Base-by-base conservation (phyloP, 2,888 invertebrate species). In the Aquatica leii region DNA sequence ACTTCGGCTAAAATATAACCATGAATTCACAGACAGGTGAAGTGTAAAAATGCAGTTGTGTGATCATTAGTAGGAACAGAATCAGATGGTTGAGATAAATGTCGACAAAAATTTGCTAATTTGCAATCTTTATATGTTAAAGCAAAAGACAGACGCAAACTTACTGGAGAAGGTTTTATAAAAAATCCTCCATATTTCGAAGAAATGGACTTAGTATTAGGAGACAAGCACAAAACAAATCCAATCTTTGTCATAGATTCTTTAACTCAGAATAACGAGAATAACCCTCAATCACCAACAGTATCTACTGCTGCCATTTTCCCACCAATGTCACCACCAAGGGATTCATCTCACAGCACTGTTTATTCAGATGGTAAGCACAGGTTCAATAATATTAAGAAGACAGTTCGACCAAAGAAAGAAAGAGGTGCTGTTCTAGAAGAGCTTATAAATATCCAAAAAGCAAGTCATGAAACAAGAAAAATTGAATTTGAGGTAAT, bases 111-210 rank as follows among this genome's bases (percentile, higher is more conserved):
- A 50, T 31, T 50, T 24, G 49, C 49, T 3, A 50, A 50, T 50
- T 14, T 50, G 24, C 15, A n/a, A 12, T 12, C 49, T n/a, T 14
- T 15, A 31, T 21, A 20, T 48, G 9, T 48, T 3, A 48, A 48
- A 48, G 9, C 21, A 4, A 21, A 20, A 17, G 11, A 48, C n/a
- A 48, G 18, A 12, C 12, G 15, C 9, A 48, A 48, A 12, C 48
- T 9, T 11, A 48, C 48, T 18, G 48, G 48, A 9, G 48, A 48
- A 17, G 48, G 48, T 9, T 18, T 18, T 6, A 48, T 48, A 18
- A 48, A 11, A n/a, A n/a, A 48, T 48, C 48, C 48, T n/a, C 49
- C 31, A 3, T 50, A 31, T 50, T 50, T 20, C 14, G 12, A 50
- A 21, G 49, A 50, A 37, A 37, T 37, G 37, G 37, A 37, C 11